Conservation (phyloP, 2,113 vertebrate genomes). For the Ophiodon elongatus region DNA sequence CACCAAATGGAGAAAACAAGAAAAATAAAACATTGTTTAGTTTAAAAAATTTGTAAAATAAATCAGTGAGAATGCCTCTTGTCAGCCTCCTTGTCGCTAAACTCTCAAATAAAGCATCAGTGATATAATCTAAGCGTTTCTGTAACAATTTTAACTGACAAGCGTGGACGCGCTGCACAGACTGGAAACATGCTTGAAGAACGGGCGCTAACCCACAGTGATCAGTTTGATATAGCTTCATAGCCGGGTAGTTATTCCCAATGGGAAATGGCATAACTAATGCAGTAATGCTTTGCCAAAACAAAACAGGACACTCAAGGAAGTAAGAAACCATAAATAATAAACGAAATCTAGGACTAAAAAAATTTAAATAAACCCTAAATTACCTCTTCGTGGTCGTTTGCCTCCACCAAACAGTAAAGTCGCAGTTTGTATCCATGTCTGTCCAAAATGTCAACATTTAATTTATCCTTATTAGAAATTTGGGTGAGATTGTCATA, state of each 20-base stretch:
- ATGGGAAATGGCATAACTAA: no score
- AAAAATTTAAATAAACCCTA: background rate
- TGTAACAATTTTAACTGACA: slow-evolving; percentile 11
- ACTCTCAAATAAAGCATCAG: slow-evolving; percentile 4
- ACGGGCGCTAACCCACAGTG: no score
- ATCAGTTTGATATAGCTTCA: no score
- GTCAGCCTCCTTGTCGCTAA: background rate
- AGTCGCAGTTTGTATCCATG: background rate
- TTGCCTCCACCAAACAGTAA: background rate
- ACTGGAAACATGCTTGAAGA: no score
- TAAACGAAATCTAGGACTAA: background rate
- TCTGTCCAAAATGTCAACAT: no score
- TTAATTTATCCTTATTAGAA: no score
- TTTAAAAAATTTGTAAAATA: background rate
- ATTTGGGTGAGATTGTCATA: no score
- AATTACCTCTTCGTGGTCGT: background rate
- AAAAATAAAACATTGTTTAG: background rate
- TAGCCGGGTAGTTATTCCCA: no score
- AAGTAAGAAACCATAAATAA: no score
- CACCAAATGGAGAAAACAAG: background rate
- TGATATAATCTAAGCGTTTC: slow-evolving; percentile 5
- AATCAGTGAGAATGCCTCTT: background rate
- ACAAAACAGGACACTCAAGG: no score
- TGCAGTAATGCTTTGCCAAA: no score
- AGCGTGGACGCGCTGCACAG: background rate